phyloP scores from a whole-genome alignment of 2,113 vertebrate genomes.

The Limnothrissa miodon region DNA sequence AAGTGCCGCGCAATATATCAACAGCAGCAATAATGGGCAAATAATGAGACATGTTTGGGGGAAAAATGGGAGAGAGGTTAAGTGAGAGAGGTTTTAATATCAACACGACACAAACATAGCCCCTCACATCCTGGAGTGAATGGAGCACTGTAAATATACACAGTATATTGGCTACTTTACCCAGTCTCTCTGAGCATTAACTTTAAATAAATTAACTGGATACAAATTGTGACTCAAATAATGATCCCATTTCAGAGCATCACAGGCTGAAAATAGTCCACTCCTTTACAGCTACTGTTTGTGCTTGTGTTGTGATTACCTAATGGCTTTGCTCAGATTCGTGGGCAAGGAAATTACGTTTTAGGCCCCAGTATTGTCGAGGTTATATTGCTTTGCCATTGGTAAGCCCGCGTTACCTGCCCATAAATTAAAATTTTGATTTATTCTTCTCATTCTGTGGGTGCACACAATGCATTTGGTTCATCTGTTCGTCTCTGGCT shows the following conservation, averaged over 20 bases:
- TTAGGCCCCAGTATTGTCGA: neutral
- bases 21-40: neutral
- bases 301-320: neutral
- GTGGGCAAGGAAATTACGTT: neutral
- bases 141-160: neutral
- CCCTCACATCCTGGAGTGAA: neutral
- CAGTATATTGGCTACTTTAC: neutral
- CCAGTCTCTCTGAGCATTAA: neutral
- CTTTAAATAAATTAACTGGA: neutral
- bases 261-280: neutral
- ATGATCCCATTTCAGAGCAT: neutral
- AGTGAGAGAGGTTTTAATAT: conserved; percentile 13
- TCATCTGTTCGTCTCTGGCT: conserved; percentile 33
- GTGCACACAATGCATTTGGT: conserved; percentile 32
- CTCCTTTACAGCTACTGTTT: neutral
- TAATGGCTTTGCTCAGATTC: neutral
- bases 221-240: neutral
- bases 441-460: conserved; percentile 25
- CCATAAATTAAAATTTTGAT: conserved; percentile 42
- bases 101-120: neutral
- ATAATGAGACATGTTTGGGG: neutral
- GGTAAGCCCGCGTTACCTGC: conserved; percentile 31
- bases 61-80: neutral
- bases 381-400: conserved; percentile 6
- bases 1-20: conserved; percentile 19